Base-by-base conservation (phyloP, 2,797 vertebrate genomes). In the Botia kubotai region DNA sequence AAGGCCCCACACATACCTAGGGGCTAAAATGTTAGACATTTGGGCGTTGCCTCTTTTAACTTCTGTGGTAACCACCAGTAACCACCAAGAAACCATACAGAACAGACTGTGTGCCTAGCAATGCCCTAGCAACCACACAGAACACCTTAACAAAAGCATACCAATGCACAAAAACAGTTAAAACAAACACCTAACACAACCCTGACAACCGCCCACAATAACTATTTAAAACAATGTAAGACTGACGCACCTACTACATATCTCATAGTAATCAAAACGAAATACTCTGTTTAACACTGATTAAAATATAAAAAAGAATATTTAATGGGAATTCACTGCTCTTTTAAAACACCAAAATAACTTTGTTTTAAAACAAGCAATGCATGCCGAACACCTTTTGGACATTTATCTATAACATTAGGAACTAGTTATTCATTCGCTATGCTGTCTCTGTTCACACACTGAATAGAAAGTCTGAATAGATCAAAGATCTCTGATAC, bases 401-500 rank as follows among this genome's bases (percentile, higher is more conserved):
- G 33, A 50, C 17, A 50, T 17, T 29, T 39, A 33, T 33, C 52
- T 19, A 13, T 48, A 29, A 33, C 29, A 50, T 43, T 65, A 36
- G 48, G 21, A 76, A 29, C 65, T 53, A 77, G 75, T 69, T 67
- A 67, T 80, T 80, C 50, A 78, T 78, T 60, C 36, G 16, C 53
- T 69, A 53, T 52, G 63, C n/a, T n/a, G 19, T 72, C 29, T 72
- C 69, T 80, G 48, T 80, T 80, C 70, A 74, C 78, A 80, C 70
- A 80, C 62, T 57, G n/a, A n/a, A n/a, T n/a, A n/a, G 62, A 52
- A 72, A 19, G 17, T 58, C 60, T 80, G 62, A 80, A 80, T 80
- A 80, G 78, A 80, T 83, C 71, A 83, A 68, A 74, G 77, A 50
- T 69, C 57, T 1, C 13, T 52, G 55, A 57, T 65, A 83, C 72